phyloP scores from a whole-genome alignment of 2,888 invertebrate genomes.

The Sarcophaga caerulescens region DNA sequence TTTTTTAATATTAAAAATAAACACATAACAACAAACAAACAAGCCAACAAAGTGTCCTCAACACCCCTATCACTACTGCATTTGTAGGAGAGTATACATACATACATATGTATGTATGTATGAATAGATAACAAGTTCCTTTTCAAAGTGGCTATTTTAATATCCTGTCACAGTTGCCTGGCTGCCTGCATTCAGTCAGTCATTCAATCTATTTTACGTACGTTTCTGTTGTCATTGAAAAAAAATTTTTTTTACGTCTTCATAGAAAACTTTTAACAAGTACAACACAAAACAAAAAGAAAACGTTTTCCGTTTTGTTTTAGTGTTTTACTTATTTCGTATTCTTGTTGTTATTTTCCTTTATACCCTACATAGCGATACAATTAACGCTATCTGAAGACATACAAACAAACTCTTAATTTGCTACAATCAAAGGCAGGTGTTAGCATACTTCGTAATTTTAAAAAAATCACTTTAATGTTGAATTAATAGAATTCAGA shows the following conservation, averaged over 20 bases:
- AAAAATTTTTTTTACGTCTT: neutral
- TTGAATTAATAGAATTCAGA: too few relatives aligned
- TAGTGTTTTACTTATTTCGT: neutral
- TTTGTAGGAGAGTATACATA: neutral
- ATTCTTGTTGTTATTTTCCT: neutral
- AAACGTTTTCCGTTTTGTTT: neutral
- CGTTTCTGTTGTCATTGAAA: constrained; percentile 35
- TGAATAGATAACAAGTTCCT: constrained; percentile 56
- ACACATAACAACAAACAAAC: constrained; percentile 16
- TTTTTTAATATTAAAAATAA: constrained; percentile 28
- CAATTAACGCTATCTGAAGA: too few relatives aligned
- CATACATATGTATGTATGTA: too few relatives aligned
- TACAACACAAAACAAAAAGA: neutral
- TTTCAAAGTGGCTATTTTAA: constrained; percentile 48
- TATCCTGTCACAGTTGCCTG: constrained; percentile 44
- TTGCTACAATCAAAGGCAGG: too few relatives aligned
- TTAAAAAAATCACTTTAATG: too few relatives aligned
- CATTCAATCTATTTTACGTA: constrained; percentile 11
- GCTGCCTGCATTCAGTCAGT: constrained; percentile 9
- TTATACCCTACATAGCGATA: too few relatives aligned
- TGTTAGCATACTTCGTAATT: too few relatives aligned
- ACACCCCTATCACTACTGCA: neutral
- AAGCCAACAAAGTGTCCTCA: neutral
- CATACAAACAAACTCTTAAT: too few relatives aligned
- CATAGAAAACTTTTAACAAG: neutral